These are phyloP conservation scores for Bombus ignitus DNA, from an alignment of 1,140 invertebrate genomes.

Conservation along the genomic window DNA sequence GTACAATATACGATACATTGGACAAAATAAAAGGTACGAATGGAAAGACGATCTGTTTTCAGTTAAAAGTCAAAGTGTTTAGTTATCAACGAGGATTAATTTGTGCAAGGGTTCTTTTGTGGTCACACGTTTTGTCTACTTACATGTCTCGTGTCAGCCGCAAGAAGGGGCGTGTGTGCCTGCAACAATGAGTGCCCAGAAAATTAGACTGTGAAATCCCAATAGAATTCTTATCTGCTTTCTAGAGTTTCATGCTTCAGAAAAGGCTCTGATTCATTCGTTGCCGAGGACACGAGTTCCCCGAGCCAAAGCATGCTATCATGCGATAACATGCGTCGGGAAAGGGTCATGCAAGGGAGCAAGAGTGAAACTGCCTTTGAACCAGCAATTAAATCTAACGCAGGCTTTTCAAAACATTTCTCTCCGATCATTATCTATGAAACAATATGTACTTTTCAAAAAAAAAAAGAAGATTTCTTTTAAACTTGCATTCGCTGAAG, in stretches of 20 bases:
- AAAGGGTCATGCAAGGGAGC: constrained; percentile 43
- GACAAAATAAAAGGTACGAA: too few species aligned
- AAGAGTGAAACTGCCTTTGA: background rate
- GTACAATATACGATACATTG: too few species aligned
- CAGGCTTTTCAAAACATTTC: background rate
- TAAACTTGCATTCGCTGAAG: background rate
- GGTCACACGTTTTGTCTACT: constrained; percentile 73
- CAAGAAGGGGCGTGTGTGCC: constrained; percentile 85
- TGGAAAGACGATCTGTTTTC: too few species aligned
- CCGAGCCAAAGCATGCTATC: constrained; percentile 39
- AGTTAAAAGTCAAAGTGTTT: too few species aligned
- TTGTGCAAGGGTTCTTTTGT: background rate
- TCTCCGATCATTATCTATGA: background rate
- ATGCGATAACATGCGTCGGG: constrained; percentile 42
- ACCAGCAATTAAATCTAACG: background rate
- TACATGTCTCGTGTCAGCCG: constrained; percentile 84
- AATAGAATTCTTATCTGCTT: constrained; percentile 43
- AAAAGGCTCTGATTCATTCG: constrained; percentile 41
- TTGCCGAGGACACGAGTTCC: constrained; percentile 16
- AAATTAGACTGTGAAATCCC: constrained; percentile 60
- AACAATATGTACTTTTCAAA: background rate
- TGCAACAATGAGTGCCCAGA: constrained; percentile 82
- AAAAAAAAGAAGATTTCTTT: too few species aligned
- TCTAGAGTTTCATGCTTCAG: constrained; percentile 62
- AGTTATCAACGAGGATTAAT: background rate